Conservation (phyloP, 2,888 invertebrate species). For the Lasius platythorax region DNA sequence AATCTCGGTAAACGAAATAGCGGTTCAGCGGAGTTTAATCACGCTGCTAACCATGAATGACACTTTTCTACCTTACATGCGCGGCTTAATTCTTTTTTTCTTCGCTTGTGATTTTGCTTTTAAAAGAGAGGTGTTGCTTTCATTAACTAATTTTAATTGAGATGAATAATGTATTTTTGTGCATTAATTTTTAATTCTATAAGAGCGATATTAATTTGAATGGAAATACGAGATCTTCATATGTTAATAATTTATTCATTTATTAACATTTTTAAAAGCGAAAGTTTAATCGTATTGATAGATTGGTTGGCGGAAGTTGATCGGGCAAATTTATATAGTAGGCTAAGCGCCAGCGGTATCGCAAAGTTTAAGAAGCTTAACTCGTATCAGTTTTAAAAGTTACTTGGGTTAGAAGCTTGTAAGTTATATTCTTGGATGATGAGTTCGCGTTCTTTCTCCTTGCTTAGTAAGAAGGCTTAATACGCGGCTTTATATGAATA, state of each 20-base stretch:
- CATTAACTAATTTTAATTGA: background rate
- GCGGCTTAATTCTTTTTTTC: background rate
- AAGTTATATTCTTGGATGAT: constrained; percentile 6
- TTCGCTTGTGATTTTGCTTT: background rate
- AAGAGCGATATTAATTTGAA: background rate
- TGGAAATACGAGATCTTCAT: background rate
- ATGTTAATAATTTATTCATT: background rate
- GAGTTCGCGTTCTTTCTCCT: constrained; percentile 11
- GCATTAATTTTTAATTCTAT: background rate
- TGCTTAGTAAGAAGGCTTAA: background rate
- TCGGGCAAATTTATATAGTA: constrained; percentile 21
- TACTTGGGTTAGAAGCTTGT: constrained; percentile 7
- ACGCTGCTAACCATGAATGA: background rate
- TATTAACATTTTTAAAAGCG: background rate
- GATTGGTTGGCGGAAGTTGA: background rate
- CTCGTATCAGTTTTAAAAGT: constrained; percentile 33
- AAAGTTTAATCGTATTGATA: background rate
- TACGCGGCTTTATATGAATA: background rate
- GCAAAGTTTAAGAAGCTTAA: constrained; percentile 21
- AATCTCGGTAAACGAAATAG: constrained; percentile 44
- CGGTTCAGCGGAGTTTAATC: constrained; percentile 54
- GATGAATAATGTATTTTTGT: background rate
- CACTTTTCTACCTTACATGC: no score
- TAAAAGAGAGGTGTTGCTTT: background rate
- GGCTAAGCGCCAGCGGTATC: background rate